Percentiles rank a stretch among this genome's conserved stretches.
Conservation (phyloP, 2,113 vertebrate species). For the Sturnira hondurensis region DNA sequence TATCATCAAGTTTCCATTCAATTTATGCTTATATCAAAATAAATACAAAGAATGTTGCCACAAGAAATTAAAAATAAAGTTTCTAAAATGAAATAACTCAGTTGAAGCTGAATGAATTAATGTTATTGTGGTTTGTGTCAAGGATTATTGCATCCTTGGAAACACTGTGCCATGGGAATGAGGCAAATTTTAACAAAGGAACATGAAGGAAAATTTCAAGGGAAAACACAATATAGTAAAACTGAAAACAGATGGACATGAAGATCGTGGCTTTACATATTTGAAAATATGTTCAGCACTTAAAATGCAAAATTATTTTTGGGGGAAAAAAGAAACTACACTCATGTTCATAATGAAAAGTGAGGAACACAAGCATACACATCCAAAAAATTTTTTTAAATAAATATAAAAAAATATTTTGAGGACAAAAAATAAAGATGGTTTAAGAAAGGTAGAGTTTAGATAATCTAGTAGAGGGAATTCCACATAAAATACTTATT, state of each 20-base stretch:
- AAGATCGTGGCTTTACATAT: background rate
- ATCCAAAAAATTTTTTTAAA: background rate
- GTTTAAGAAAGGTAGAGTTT: background rate
- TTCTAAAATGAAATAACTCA: background rate
- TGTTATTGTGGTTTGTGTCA: background rate
- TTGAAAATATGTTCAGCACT: background rate
- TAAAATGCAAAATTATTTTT: background rate
- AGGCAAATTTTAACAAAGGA: background rate
- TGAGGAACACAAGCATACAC: background rate
- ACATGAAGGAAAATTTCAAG: background rate
- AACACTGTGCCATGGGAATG: background rate
- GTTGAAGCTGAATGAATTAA: background rate
- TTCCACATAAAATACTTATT: background rate
- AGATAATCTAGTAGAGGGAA: background rate
- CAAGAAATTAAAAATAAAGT: background rate
- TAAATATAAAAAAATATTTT: background rate
- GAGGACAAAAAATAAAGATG: background rate
- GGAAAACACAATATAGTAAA: background rate
- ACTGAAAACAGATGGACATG: background rate
- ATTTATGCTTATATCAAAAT: background rate
- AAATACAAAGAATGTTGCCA: background rate
- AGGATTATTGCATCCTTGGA: background rate
- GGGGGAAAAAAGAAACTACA: background rate
- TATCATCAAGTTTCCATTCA: background rate
- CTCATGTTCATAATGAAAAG: background rate